phyloP scores from a whole-genome alignment of 2,888 invertebrate species.

The Archips crataeganus region DNA sequence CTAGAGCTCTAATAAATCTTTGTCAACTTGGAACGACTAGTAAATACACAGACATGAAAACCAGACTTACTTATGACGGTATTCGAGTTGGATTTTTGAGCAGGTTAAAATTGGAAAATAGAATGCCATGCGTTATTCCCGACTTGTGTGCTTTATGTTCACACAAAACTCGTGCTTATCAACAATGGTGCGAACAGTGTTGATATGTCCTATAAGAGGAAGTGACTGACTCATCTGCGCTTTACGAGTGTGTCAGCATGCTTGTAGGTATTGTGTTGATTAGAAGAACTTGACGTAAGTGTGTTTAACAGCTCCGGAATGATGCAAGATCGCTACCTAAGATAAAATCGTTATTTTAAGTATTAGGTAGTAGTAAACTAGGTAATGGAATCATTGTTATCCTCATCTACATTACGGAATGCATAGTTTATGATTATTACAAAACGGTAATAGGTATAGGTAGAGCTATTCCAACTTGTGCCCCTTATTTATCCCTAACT shows the following conservation, averaged over 20 bases:
- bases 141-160: background rate
- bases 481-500: no score
- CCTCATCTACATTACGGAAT: background rate
- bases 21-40: no score
- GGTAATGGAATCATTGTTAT: background rate
- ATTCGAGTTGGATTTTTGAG: no score
- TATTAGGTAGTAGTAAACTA: background rate
- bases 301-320: conserved; percentile 7
- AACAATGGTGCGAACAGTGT: background rate
- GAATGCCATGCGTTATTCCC: background rate
- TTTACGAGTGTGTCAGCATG: conserved; percentile 24
- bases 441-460: no score
- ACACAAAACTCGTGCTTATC: conserved; percentile 5
- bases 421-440: background rate
- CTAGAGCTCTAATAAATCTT: no score
- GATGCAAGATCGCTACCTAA: conserved; percentile 9
- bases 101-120: background rate
- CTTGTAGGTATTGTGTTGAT: conserved; percentile 9
- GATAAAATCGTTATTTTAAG: background rate
- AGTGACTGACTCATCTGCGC: conserved; percentile 24
- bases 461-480: no score
- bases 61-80: no score
- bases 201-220: conserved; percentile 25
- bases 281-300: conserved; percentile 10
- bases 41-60: no score